A percentile compares a stretch with the other conserved stretches of the same genome.
phyloP scores from a whole-genome alignment of 2,113 vertebrate genomes.

The Scophthalmus maximus region DNA sequence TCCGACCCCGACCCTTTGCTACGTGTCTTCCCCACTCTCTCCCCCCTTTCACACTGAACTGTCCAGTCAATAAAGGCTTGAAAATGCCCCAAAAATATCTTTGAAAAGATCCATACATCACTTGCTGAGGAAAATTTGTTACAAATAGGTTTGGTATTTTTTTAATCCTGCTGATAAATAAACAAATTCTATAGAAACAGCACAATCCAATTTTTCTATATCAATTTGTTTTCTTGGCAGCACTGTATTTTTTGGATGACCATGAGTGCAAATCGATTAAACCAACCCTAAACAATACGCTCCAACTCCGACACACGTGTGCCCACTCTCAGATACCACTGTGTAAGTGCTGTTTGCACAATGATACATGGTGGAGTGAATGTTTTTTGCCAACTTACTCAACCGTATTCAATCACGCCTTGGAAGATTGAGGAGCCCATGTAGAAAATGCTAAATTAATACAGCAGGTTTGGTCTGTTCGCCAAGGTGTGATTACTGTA shows the following conservation, averaged over 20 bases:
- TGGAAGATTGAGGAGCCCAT: not conserved
- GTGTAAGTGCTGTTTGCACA: slow-evolving; percentile 4
- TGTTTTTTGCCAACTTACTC: not conserved
- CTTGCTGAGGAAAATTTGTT: too few species aligned
- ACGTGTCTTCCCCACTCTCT: too few species aligned
- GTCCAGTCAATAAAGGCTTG: too few species aligned
- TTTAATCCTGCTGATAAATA: too few species aligned
- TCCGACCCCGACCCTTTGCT: too few species aligned
- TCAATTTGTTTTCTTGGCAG: not conserved
- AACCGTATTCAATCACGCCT: not conserved
- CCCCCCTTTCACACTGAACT: too few species aligned
- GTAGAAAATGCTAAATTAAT: not conserved
- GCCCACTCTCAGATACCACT: not conserved
- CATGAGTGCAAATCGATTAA: slow-evolving; percentile 3
- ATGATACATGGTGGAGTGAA: not conserved
- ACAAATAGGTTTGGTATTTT: too few species aligned
- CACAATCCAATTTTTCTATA: not conserved
- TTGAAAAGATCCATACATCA: too few species aligned
- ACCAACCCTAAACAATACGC: not conserved
- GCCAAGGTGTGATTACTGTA: not conserved
- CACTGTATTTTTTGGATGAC: not conserved
- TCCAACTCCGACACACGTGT: not conserved
- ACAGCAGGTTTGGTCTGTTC: not conserved
- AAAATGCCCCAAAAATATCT: too few species aligned
- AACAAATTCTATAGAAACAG: not conserved